Conservation (phyloP, 2,888 invertebrate genomes). For the Morpho deidamia region DNA sequence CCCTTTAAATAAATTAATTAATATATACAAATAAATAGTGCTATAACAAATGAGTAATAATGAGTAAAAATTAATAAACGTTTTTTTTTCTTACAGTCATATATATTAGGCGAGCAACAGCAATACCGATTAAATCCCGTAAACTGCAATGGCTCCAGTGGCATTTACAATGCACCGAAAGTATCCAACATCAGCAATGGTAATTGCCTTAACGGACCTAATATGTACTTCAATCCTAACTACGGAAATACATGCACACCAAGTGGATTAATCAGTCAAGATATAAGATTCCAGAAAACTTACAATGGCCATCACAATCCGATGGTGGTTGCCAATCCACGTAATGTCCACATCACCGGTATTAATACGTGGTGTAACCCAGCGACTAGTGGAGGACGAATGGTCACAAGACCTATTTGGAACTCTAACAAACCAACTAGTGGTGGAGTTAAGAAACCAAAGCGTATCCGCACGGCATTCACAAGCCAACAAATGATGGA, state of each 20-base stretch:
- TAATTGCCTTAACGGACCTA: background rate
- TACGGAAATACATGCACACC: conserved; percentile 4
- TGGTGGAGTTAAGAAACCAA: conserved; percentile 53
- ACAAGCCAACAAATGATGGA: conserved; percentile 86
- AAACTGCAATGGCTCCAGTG: conserved; percentile 8
- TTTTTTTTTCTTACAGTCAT: conserved; percentile 9
- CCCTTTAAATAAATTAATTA: background rate
- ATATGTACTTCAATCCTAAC: conserved; percentile 4
- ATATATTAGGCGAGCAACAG: conserved; percentile 2
- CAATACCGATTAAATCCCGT: conserved; percentile 6
- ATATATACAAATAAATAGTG: background rate
- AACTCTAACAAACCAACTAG: conserved; percentile 27
- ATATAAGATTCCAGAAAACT: conserved; percentile 12
- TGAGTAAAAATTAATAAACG: background rate
- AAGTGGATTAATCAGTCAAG: conserved; percentile 9
- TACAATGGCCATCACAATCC: conserved; percentile 3
- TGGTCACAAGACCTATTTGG: conserved; percentile 21
- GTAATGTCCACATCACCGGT: background rate
- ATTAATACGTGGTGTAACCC: conserved; percentile 21
- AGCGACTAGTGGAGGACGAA: conserved; percentile 12
- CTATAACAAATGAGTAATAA: too few species aligned
- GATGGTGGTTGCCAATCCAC: conserved; percentile 1
- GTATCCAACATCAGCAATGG: background rate
- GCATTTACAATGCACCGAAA: conserved; percentile 8
- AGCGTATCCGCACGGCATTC: conserved; percentile 87